These are phyloP conservation scores for Laticauda colubrina DNA, from an alignment of 2,113 vertebrate species.

Conservation along the genomic window DNA sequence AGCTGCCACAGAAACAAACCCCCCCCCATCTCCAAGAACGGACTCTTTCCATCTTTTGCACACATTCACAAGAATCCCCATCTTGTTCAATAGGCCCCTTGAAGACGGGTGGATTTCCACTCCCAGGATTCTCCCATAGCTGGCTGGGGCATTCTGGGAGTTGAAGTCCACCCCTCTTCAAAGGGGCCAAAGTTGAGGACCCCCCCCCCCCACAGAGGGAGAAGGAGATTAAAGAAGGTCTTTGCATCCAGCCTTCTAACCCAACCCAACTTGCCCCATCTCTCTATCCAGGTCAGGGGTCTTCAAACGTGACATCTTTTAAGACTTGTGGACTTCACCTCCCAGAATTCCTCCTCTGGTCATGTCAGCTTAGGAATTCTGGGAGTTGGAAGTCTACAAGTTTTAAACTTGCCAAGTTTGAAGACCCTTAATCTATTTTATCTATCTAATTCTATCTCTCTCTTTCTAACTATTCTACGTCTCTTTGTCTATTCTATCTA, in stretches of 20 bases:
- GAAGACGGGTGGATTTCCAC: background rate
- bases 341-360: too few relatives aligned
- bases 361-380: too few relatives aligned
- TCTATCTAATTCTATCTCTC: too few relatives aligned
- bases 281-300: background rate
- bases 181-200: background rate
- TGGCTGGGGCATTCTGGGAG: background rate
- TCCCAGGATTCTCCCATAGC: background rate
- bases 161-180: background rate
- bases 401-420: too few relatives aligned
- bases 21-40: background rate
- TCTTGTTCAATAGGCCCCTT: background rate
- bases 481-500: too few relatives aligned
- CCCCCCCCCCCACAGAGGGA: too few relatives aligned
- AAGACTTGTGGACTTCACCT: too few relatives aligned
- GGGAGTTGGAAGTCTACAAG: too few relatives aligned
- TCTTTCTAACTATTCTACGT: too few relatives aligned
- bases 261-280: background rate
- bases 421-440: too few relatives aligned
- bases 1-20: background rate
- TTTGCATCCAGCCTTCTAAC: background rate
- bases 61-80: background rate
- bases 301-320: too few relatives aligned
- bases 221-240: too few relatives aligned
- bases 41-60: background rate